A percentile compares a stretch with the other conserved stretches of the same genome.
These are phyloP conservation scores for Anguilla japonica DNA, from an alignment of 2,113 vertebrate genomes.

Conservation along the genomic window DNA sequence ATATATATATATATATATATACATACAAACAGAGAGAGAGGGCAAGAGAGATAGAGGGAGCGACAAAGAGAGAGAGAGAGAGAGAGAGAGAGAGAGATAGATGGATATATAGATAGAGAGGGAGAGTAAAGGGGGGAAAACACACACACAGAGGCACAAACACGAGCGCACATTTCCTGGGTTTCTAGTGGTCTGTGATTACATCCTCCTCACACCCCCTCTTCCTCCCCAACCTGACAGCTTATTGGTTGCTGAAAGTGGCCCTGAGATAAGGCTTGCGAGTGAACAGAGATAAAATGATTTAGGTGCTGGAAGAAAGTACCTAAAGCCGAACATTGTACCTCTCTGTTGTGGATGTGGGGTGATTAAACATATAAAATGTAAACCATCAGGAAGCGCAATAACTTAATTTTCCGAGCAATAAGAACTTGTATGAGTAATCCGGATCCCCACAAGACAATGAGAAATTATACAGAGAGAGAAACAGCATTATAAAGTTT, in stretches of 20 bases:
- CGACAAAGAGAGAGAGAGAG: no score
- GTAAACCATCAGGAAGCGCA: neutral
- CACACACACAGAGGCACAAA: neutral
- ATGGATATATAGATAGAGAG: no score
- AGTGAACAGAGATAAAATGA: constrained; percentile 1
- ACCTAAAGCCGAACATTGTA: neutral
- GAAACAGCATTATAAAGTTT: neutral
- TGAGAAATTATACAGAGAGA: neutral
- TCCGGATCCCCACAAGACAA: neutral
- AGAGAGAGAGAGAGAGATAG: no score
- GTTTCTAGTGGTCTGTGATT: neutral
- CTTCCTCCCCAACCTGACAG: neutral
- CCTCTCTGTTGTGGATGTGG: neutral
- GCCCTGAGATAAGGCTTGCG: neutral
- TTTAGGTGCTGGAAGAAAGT: neutral
- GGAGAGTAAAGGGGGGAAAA: neutral
- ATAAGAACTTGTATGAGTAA: neutral
- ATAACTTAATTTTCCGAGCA: neutral
- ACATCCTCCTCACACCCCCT: neutral
- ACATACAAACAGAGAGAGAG: no score
- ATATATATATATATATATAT: neutral
- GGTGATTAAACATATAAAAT: neutral
- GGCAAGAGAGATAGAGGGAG: no score
- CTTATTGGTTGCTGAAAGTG: neutral
- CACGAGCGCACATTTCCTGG: neutral